A percentile compares a stretch with the other conserved stretches of the same genome.
phyloP scores from a whole-genome alignment of 2,113 vertebrate genomes.

The Echinops telfairi region DNA sequence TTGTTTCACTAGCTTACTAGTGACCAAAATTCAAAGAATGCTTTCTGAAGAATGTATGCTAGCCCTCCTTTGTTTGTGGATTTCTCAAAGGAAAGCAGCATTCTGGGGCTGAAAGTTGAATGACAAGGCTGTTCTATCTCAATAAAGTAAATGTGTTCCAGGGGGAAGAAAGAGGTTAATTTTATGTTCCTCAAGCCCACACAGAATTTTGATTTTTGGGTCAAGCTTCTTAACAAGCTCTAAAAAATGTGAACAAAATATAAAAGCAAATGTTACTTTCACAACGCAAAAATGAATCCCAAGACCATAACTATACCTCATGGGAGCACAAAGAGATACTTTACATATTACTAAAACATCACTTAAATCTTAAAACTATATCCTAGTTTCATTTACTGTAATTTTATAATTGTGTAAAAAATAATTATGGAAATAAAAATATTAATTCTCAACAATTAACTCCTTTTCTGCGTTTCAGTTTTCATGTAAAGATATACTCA shows the following conservation, averaged over 20 bases:
- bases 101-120: neutral
- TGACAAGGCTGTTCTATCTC: neutral
- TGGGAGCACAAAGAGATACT: neutral
- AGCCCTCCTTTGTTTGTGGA: neutral
- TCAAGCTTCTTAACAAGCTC: neutral
- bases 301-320: neutral
- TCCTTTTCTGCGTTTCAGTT: neutral
- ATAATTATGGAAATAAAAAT: neutral
- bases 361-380: neutral
- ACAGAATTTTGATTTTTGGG: neutral
- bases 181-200: neutral
- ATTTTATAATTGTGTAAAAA: neutral
- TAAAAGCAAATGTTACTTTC: neutral
- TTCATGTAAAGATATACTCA: neutral
- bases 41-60: neutral
- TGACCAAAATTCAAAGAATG: neutral
- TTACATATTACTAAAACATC: neutral
- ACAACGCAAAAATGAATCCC: neutral
- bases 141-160: neutral
- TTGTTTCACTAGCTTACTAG: neutral
- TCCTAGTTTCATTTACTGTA: neutral
- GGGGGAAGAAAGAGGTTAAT: neutral
- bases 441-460: constrained; percentile 9
- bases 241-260: neutral
- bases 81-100: neutral